phyloP scores from a whole-genome alignment of 1,140 invertebrate species.

The Calosoma granatense region DNA sequence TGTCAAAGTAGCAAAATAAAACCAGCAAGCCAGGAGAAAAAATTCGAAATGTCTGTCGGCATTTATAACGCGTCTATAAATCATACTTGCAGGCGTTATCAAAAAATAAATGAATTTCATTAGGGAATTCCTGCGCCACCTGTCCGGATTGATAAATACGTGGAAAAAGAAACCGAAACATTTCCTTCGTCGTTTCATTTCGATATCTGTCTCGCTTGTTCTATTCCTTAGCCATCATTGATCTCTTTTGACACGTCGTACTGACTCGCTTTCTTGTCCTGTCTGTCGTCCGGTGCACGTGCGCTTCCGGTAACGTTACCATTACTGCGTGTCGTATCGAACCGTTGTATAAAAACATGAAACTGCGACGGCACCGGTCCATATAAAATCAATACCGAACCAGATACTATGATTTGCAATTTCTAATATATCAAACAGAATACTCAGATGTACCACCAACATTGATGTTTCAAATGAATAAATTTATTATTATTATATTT shows the following conservation, averaged over 20 bases:
- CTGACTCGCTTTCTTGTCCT: too few species aligned
- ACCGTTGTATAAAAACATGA: too few species aligned
- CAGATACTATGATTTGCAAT: background rate
- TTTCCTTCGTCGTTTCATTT: background rate
- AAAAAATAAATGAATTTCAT: slow-evolving; percentile 7
- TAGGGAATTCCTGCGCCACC: slow-evolving; percentile 3
- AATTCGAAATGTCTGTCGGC: background rate
- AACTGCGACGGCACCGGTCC: background rate
- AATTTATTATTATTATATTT: background rate
- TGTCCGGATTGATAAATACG: slow-evolving; percentile 8
- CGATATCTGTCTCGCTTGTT: background rate
- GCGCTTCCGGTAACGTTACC: too few species aligned
- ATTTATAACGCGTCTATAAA: background rate
- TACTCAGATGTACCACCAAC: background rate
- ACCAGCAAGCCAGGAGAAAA: background rate
- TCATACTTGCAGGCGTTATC: background rate
- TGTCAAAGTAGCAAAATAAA: background rate
- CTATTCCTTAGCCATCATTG: background rate
- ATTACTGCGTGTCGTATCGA: too few species aligned
- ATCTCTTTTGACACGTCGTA: slow-evolving; percentile 1
- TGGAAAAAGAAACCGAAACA: background rate
- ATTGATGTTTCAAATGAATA: background rate
- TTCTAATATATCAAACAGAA: background rate
- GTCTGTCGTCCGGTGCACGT: too few species aligned
- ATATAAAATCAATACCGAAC: background rate